Base-by-base conservation (phyloP, 92 coral and sea anemone species). In the Hydrozoanthus gracilis region DNA sequence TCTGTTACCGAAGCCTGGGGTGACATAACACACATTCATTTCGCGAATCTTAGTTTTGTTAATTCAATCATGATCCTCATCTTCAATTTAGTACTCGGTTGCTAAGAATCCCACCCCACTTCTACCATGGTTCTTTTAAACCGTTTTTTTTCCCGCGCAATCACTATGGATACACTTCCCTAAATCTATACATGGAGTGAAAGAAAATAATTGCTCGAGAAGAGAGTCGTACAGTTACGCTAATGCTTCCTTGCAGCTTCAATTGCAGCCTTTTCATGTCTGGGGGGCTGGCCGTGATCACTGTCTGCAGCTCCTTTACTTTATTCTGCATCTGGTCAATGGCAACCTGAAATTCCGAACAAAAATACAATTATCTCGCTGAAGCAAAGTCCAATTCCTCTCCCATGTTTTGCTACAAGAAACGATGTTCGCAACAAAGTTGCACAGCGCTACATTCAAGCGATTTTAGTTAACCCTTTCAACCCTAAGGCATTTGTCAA, bases 311-410 rank as follows among this genome's bases (percentile, higher is more conserved):
- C 89, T 96, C 99, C 52, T 95, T 91, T 14, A 96, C 99, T 80
- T 96, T 96, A 84, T 96, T 96, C 86, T 93, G 95, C 99, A 96
- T 96, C 82, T 94, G 98, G 76, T 96, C 98, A 69, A 96, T 91
- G 13, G 96, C 98, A 20, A 96, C 98, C 98, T 96, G 86, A 44
- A 15, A 67, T 45, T 0, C 47, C 10, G 14, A 82, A 68, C 15
- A 39, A 48, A 20, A 45, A 82, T 65, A 35, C 18, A 20, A 10
- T 79, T 71, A 20, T 52, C 67, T 12, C 67, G 67, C 67, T 15
- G 64, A 56, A 56, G 15, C 64, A 56, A 56, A 27, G 0, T 27
- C 39, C 39, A 27, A 27, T 27, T 27, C 39, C 39, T 27, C 39
- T 27, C 39, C 39, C 39, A 27, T 27, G 39, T 27, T 27, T 27